A percentile compares a stretch with the other conserved stretches of the same genome.
Conservation (phyloP, 2,888 invertebrate genomes). For the Alloscopus bannaensis region DNA sequence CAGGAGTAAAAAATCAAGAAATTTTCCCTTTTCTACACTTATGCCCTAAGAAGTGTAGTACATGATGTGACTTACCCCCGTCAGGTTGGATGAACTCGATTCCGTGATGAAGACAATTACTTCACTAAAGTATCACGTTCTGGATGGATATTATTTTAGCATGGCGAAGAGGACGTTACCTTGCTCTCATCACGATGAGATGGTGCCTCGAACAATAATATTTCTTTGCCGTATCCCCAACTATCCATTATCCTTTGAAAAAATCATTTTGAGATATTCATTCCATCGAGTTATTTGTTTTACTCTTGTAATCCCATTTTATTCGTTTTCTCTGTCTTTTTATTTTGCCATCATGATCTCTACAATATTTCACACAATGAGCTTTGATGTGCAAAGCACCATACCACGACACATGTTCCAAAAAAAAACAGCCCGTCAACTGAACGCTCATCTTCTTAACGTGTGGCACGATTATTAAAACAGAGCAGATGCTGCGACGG, state of each 20-base stretch:
- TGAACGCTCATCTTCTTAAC: too few relatives aligned
- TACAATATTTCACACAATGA: too few relatives aligned
- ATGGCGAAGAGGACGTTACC: conserved; percentile 23
- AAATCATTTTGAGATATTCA: not conserved
- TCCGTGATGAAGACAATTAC: conserved; percentile 58
- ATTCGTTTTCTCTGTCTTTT: conserved; percentile 23
- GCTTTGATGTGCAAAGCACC: too few relatives aligned
- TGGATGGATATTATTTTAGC: too few relatives aligned
- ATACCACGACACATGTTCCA: conserved; percentile 39
- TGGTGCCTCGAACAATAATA: not conserved
- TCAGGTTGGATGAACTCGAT: conserved; percentile 49
- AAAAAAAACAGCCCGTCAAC: conserved; percentile 34
- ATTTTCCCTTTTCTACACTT: not conserved
- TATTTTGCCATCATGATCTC: conserved; percentile 1
- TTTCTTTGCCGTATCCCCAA: too few relatives aligned
- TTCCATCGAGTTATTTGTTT: conserved; percentile 37
- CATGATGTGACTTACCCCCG: too few relatives aligned
- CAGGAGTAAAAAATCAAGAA: too few relatives aligned
- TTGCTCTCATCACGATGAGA: not conserved
- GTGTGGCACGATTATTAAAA: not conserved
- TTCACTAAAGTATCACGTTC: too few relatives aligned
- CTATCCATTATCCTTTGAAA: too few relatives aligned
- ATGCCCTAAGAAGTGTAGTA: too few relatives aligned
- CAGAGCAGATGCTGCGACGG: not conserved
- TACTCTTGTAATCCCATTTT: conserved; percentile 27